These are phyloP conservation scores for Melanostoma scalare DNA, from an alignment of 2,888 invertebrate species.

Conservation along the genomic window DNA sequence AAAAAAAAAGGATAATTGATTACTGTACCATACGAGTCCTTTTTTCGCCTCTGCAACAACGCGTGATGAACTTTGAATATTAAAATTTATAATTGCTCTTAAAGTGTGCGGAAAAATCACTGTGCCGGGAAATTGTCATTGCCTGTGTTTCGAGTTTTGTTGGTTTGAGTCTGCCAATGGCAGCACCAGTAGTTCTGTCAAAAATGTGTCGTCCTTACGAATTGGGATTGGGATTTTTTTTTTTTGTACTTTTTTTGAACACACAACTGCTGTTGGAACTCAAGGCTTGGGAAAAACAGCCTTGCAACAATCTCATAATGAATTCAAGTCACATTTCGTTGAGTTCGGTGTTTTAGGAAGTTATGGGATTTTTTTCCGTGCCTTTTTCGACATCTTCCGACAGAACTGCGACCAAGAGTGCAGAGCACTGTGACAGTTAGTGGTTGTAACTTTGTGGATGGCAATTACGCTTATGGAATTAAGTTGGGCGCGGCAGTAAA, in stretches of 20 bases:
- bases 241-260: constrained; percentile 23
- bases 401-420: constrained; percentile 45
- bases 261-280: constrained; percentile 6
- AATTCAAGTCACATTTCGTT: constrained; percentile 72
- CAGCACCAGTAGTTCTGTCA: constrained; percentile 53
- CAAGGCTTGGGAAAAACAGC: constrained; percentile 47
- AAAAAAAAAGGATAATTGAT: constrained; percentile 71
- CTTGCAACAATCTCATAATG: constrained; percentile 64
- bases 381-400: constrained; percentile 54
- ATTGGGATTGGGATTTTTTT: constrained; percentile 49
- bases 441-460: constrained; percentile 70
- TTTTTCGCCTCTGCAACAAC: constrained; percentile 67
- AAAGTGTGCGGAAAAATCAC: constrained; percentile 73
- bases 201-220: constrained; percentile 68
- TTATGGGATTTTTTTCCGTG: constrained; percentile 69
- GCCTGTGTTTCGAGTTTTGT: constrained; percentile 13
- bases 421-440: constrained; percentile 59
- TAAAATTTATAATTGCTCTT: constrained; percentile 73
- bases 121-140: constrained; percentile 73
- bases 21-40: constrained; percentile 70
- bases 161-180: not conserved
- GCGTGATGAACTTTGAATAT: constrained; percentile 73
- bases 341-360: constrained; percentile 73
- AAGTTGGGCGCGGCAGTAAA: constrained; percentile 62
- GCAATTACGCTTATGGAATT: constrained; percentile 72